phyloP scores from a whole-genome alignment of 1,140 invertebrate species.

The Mercenaria mercenaria region DNA sequence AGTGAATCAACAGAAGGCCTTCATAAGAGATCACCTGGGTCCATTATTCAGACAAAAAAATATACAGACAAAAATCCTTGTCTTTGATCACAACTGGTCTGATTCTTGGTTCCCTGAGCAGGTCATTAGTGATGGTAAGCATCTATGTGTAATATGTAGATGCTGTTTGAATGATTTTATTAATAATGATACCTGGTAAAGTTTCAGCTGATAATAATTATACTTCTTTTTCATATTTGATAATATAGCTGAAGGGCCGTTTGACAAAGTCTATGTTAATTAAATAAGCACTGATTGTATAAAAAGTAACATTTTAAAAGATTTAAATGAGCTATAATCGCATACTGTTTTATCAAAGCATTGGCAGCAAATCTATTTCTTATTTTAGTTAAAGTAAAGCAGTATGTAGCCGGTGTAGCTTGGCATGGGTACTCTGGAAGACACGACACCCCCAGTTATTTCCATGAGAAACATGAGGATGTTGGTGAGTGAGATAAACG shows the following conservation, averaged over 20 bases:
- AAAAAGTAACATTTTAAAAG: no score
- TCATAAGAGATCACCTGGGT: slow-evolving; percentile 71
- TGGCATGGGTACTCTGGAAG: slow-evolving; percentile 76
- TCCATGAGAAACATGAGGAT: slow-evolving; percentile 66
- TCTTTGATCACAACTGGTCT: slow-evolving; percentile 76
- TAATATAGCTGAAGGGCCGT: no score
- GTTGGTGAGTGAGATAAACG: slow-evolving; percentile 64
- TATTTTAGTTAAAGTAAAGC: slow-evolving; percentile 23
- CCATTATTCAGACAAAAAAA: slow-evolving; percentile 66
- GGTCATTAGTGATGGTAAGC: slow-evolving; percentile 65
- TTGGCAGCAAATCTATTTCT: no score
- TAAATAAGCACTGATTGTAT: no score
- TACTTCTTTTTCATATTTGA: no score
- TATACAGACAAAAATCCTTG: slow-evolving; percentile 73
- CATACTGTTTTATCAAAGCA: no score
- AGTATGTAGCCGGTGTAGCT: slow-evolving; percentile 70
- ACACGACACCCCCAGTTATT: slow-evolving; percentile 50
- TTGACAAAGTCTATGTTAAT: no score
- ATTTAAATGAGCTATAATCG: no score
- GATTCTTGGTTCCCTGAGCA: slow-evolving; percentile 64
- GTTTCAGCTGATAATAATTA: no score
- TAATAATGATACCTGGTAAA: no score
- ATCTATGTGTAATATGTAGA: no score
- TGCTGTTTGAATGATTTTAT: no score
- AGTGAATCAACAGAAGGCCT: slow-evolving; percentile 48